Base-by-base conservation (phyloP, 2,888 invertebrate genomes). In the Polyploca ridens region DNA sequence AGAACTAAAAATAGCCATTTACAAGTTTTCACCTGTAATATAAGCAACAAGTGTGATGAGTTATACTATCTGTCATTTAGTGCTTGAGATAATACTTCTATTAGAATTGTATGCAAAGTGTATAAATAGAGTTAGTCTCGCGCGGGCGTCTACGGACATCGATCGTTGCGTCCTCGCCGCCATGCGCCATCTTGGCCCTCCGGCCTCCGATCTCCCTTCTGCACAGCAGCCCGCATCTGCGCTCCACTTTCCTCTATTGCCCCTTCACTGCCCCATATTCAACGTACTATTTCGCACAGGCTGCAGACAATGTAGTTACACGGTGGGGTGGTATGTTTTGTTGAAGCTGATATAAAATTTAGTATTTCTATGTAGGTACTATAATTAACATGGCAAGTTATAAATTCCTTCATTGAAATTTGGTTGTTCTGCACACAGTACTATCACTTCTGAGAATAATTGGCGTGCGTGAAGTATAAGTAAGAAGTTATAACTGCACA, bases 131-230 rank as follows among this genome's bases (percentile, higher is more conserved):
- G 90, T 89, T 80, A 88, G 87, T 88, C 87, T 90, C 90, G 89
- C 87, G 91, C 84, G 85, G 84, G 87, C 90, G 93, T 92, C 93
- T 93, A 88, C 89, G 90, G 88, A 89, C 93, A 93, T 93, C 93
- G 93, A 93, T 93, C 93, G 93, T 84, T 88, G 90, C 91, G 93
- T 92, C 92, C 91, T 89, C 91, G 90, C 89, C 91, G 93, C 93
- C 93, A 93, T 93, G 92, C 91, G 93, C 93, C 93, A 93, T 93
- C 93, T 93, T 93, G 91, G 92, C 92, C 91, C 91, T 90, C 90
- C 85, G 88, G 88, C 91, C 91, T 90, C 90, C 85, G 88, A 88
- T 90, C 91, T 90, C 90, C 91, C 92, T 86, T 89, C 86, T 86
- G 85, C 87, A 81, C 49, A 49, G 49, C 49, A 60, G 78, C 76